A percentile compares a stretch with the other conserved stretches of the same genome.
These are phyloP conservation scores for Atrichornis clamosus DNA, from an alignment of 2,113 vertebrate species.

Conservation along the genomic window DNA sequence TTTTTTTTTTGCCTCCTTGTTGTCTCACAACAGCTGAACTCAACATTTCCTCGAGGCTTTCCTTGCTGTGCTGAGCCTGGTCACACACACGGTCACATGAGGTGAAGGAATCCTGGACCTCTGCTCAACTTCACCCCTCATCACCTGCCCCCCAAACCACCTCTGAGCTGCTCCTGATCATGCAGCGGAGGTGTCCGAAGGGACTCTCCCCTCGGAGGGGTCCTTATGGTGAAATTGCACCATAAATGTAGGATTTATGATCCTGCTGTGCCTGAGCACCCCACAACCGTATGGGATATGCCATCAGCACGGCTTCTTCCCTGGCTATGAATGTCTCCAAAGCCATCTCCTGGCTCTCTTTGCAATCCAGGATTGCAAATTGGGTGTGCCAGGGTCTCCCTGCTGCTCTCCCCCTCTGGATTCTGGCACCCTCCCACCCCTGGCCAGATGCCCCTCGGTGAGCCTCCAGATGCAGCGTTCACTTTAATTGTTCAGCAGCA, in stretches of 20 bases:
- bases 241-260: neutral
- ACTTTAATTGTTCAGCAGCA: constrained; percentile 1
- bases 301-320: neutral
- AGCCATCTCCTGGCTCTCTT: neutral
- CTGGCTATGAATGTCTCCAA: neutral
- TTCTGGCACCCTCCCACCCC: neutral
- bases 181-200: no score
- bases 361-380: neutral
- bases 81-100: rapidly evolving
- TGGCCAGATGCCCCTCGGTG: neutral
- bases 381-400: neutral
- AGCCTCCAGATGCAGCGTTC: neutral
- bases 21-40: neutral
- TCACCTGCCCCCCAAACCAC: neutral
- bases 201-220: neutral
- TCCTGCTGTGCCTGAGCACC: neutral
- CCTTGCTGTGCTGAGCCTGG: neutral
- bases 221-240: neutral
- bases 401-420: neutral
- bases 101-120: neutral
- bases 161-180: neutral
- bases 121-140: neutral
- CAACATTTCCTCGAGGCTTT: neutral
- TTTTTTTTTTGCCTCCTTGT: neutral
- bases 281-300: neutral